phyloP scores from a whole-genome alignment of 2,113 vertebrate species.

The Pachyramphus minor region DNA sequence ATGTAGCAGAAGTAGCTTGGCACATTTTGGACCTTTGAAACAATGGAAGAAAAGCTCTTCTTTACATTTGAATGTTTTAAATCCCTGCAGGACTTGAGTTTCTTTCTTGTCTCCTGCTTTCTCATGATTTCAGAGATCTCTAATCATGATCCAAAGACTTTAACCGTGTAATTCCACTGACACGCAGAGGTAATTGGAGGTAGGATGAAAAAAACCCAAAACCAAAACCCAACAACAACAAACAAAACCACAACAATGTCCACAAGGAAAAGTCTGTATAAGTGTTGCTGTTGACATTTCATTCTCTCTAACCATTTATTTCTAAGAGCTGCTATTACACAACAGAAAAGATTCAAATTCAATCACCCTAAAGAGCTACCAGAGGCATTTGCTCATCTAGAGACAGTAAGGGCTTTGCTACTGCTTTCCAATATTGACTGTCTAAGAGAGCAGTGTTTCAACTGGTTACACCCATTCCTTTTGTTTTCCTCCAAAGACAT shows the following conservation, averaged over 20 bases:
- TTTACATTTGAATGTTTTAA: not conserved
- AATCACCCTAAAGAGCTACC: not conserved
- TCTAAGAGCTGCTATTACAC: not conserved
- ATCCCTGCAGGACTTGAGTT: not conserved
- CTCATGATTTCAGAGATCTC: not conserved
- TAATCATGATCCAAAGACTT: not conserved
- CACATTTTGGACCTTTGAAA: not conserved
- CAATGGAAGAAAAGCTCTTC: not conserved
- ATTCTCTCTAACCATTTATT: not conserved
- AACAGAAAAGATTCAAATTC: not conserved
- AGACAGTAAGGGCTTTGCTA: not conserved
- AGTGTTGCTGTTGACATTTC: not conserved
- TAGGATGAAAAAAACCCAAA: not conserved
- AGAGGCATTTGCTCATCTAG: not conserved
- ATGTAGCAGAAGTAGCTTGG: not conserved
- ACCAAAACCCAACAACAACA: fast-evolving
- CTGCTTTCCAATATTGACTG: not conserved
- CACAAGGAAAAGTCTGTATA: not conserved
- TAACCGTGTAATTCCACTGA: not conserved
- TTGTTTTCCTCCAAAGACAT: not conserved
- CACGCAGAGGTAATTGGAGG: not conserved
- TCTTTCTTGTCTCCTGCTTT: not conserved
- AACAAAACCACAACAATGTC: not conserved
- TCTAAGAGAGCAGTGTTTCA: not conserved
- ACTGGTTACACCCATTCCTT: slow-evolving; percentile 2